phyloP scores from a whole-genome alignment of 1,140 invertebrate genomes.

The Drosophila erecta region DNA sequence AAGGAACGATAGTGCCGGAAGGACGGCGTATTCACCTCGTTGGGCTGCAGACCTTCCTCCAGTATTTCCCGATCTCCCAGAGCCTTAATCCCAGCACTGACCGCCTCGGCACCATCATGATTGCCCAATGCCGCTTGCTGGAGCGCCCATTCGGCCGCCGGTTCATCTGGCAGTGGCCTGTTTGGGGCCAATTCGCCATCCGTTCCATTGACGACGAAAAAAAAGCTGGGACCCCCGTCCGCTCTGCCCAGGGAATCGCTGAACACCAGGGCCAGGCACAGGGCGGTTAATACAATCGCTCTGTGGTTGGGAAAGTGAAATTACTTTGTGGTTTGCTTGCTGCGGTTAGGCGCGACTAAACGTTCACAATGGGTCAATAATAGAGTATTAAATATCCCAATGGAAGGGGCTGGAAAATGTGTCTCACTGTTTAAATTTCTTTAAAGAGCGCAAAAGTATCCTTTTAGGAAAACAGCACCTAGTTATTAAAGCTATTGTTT shows the following conservation, averaged over 20 bases:
- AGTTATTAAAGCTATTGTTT: too few species aligned
- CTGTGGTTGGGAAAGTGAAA: conserved; percentile 58
- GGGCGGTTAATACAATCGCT: conserved; percentile 69
- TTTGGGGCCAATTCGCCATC: conserved; percentile 19
- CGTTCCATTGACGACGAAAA: conserved; percentile 61
- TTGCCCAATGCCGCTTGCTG: conserved; percentile 29
- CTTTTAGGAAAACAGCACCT: too few species aligned
- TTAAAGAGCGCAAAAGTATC: not conserved
- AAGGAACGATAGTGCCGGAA: conserved; percentile 89
- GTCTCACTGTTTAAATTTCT: not conserved
- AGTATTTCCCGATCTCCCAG: conserved; percentile 86
- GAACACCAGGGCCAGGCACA: conserved; percentile 55
- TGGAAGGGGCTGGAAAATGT: too few species aligned
- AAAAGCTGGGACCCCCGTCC: conserved; percentile 53
- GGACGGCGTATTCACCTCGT: conserved; percentile 87
- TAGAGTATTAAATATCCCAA: conserved; percentile 24
- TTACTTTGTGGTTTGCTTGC: conserved; percentile 50
- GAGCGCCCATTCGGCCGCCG: conserved; percentile 66
- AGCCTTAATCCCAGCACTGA: conserved; percentile 86
- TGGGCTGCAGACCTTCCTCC: conserved; percentile 85
- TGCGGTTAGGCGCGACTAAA: conserved; percentile 54
- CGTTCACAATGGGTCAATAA: conserved; percentile 22
- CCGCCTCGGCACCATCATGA: conserved; percentile 44
- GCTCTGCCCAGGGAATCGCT: conserved; percentile 27
- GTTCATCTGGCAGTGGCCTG: conserved; percentile 67